These are phyloP conservation scores for Erythrolamprus reginae DNA, from an alignment of 2,113 vertebrate species.

Conservation along the genomic window DNA sequence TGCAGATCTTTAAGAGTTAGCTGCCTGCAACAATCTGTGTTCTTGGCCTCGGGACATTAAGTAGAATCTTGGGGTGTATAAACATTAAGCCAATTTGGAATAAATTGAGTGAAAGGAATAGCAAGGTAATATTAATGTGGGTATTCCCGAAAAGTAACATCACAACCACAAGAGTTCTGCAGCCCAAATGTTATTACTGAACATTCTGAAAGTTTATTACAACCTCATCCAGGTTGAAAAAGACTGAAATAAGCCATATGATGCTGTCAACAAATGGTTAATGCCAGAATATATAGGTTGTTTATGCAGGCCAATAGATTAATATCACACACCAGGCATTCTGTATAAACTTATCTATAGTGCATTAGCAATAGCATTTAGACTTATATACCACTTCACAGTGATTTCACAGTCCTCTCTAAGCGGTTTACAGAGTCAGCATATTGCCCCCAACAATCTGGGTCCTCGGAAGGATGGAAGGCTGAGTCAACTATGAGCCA, in stretches of 20 bases:
- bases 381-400: too few species aligned
- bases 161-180: neutral
- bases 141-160: neutral
- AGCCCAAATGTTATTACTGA: neutral
- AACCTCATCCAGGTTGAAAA: neutral
- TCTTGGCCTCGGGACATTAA: neutral
- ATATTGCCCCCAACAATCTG: too few species aligned
- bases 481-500: too few species aligned
- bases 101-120: neutral
- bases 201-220: neutral
- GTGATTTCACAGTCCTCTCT: too few species aligned
- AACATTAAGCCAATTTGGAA: neutral
- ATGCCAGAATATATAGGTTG: neutral
- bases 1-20: neutral
- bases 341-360: neutral
- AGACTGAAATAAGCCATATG: neutral
- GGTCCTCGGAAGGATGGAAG: too few species aligned
- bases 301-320: neutral
- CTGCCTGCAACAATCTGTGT: neutral
- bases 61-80: neutral
- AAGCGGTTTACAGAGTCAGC: too few species aligned
- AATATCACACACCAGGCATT: neutral
- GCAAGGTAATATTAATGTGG: neutral
- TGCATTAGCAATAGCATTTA: too few species aligned
- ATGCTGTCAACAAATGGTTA: neutral